These are phyloP conservation scores for Anas platyrhynchos DNA, from an alignment of 2,113 vertebrate species.

Conservation along the genomic window DNA sequence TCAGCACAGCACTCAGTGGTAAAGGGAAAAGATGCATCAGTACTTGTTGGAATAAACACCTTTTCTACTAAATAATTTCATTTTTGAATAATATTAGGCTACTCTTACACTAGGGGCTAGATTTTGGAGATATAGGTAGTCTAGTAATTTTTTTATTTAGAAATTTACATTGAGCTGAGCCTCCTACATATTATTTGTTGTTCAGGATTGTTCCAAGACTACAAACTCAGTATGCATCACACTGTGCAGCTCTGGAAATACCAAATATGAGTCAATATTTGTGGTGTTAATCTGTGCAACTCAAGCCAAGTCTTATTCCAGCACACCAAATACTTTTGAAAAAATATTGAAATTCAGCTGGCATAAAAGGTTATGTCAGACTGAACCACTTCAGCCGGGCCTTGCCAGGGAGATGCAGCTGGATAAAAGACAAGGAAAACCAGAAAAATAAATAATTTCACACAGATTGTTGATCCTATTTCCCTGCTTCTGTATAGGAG, in stretches of 20 bases:
- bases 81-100: neutral
- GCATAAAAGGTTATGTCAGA: neutral
- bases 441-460: neutral
- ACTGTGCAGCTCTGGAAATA: slow-evolving; percentile 42
- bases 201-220: neutral
- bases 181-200: slow-evolving; percentile 10
- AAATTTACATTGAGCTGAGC: neutral
- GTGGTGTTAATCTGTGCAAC: slow-evolving; percentile 24
- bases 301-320: slow-evolving; percentile 10
- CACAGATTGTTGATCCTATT: neutral
- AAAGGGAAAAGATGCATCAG: neutral
- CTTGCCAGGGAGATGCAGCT: neutral
- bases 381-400: neutral
- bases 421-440: neutral
- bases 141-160: neutral
- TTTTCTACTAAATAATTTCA: neutral
- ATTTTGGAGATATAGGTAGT: neutral
- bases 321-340: neutral
- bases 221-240: neutral
- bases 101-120: neutral
- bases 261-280: slow-evolving; percentile 57
- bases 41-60: neutral
- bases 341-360: neutral
- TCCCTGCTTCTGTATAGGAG: neutral
- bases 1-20: neutral